Percentiles rank a stretch among this genome's conserved stretches.
These are phyloP conservation scores for Drosophila robusta DNA, from an alignment of 2,888 invertebrate species.

Conservation along the genomic window DNA sequence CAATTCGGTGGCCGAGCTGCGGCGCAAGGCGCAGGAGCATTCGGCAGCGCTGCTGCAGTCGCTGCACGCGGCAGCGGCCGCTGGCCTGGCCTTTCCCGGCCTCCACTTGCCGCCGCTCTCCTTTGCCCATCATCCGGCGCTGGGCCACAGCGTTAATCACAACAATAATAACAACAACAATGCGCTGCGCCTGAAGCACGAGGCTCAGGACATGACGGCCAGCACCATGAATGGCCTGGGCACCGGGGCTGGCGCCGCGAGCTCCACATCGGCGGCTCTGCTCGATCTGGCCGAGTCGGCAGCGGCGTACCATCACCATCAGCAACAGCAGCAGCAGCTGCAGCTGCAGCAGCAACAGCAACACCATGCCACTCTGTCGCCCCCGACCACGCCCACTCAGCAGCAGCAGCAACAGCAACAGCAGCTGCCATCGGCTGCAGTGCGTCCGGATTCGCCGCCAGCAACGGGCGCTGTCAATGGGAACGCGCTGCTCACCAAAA, in stretches of 20 bases:
- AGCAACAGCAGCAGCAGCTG: constrained; percentile 65
- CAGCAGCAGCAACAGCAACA: constrained; percentile 36
- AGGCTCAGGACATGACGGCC: constrained; percentile 84
- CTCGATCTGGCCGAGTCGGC: constrained; percentile 72
- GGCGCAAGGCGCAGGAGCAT: constrained; percentile 97
- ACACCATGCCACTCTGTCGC: constrained; percentile 73
- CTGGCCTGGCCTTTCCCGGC: constrained; percentile 85
- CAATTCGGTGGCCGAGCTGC: constrained; percentile 95
- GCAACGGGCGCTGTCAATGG: constrained; percentile 50
- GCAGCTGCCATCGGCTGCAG: constrained; percentile 32
- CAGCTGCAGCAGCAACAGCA: constrained; percentile 66
- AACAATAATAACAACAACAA: constrained; percentile 78
- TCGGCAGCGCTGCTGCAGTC: constrained; percentile 94
- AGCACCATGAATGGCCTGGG: constrained; percentile 84
- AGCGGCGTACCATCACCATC: constrained; percentile 73
- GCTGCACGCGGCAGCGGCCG: constrained; percentile 87
- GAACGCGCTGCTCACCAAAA: constrained; percentile 58
- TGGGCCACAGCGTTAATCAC: constrained; percentile 66
- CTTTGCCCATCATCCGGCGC: constrained; percentile 83
- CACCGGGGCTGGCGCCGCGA: constrained; percentile 43
- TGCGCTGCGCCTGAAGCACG: constrained; percentile 77
- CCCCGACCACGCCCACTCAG: constrained; percentile 82
- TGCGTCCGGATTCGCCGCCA: constrained; percentile 55
- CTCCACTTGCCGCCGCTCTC: constrained; percentile 85
- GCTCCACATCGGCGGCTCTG: constrained; percentile 62